Evolutionary conservation across 2,797 vertebrate species (phyloP).

Genomic region (Premnoplex brunnescens): DNA sequence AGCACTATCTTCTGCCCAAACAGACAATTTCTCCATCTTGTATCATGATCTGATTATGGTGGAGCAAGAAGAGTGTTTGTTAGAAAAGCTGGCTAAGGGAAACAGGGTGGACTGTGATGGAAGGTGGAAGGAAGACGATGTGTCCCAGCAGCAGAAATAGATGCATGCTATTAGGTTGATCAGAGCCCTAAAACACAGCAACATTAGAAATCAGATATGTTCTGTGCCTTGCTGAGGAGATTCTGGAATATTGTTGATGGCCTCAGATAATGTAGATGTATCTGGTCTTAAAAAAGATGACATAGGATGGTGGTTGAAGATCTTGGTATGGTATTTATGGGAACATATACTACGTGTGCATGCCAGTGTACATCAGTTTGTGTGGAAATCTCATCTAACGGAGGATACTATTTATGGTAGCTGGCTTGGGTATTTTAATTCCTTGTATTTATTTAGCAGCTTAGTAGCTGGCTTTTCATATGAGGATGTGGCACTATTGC

Average conservation of each 20-base stretch:
- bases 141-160: neutral
- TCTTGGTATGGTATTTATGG: neutral
- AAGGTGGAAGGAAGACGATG: neutral
- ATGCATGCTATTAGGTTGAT: neutral
- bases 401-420: neutral
- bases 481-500: neutral
- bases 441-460: neutral
- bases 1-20: neutral
- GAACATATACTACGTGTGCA: rapidly evolving
- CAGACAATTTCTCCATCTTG: neutral
- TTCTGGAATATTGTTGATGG: neutral
- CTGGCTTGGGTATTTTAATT: neutral
- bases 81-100: neutral
- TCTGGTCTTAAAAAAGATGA: neutral
- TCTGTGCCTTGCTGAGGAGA: neutral
- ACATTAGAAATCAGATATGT: neutral
- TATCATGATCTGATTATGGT: neutral
- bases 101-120: neutral
- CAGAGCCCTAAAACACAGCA: neutral
- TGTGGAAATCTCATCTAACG: neutral
- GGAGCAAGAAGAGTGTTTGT: neutral
- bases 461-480: neutral
- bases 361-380: neutral
- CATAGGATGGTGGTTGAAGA: neutral
- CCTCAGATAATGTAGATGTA: neutral